phyloP scores from a whole-genome alignment of 2,113 vertebrate species.

The Sarotherodon lohbergeri region DNA sequence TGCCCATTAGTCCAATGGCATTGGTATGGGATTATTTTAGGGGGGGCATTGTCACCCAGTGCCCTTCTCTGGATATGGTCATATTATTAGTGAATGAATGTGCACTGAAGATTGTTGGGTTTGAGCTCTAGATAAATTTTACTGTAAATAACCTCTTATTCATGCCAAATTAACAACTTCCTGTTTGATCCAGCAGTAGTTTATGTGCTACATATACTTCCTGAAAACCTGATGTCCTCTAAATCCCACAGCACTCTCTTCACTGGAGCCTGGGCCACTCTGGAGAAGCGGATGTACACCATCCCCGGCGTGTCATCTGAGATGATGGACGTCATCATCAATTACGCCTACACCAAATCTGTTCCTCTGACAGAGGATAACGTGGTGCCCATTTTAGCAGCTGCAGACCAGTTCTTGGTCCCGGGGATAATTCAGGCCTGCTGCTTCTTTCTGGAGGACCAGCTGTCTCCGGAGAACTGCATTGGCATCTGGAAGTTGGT shows the following conservation, averaged over 20 bases:
- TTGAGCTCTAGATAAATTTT: neutral
- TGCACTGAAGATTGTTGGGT: neutral
- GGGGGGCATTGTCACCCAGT: neutral
- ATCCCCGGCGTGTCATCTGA: neutral
- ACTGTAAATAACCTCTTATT: too few relatives aligned
- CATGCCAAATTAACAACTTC: neutral
- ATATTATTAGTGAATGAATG: neutral
- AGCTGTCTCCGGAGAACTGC: slow-evolving; percentile 72
- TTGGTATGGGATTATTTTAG: neutral
- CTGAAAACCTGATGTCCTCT: neutral
- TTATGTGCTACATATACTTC: neutral
- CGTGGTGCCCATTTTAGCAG: slow-evolving; percentile 64
- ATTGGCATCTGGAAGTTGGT: slow-evolving; percentile 65
- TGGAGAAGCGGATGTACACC: neutral
- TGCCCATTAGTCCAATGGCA: neutral
- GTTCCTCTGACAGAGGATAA: slow-evolving; percentile 68
- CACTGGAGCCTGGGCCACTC: neutral
- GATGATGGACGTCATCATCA: slow-evolving; percentile 7
- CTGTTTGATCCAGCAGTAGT: too few relatives aligned
- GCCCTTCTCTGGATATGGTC: neutral
- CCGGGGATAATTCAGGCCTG: slow-evolving; percentile 72
- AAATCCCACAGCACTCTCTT: neutral
- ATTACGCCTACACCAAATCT: slow-evolving; percentile 12
- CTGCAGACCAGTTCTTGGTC: slow-evolving; percentile 78
- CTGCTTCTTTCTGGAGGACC: slow-evolving; percentile 74